Evolutionary conservation across 2,888 invertebrate species (phyloP), one percentile per base, ranked within the genome.

Genomic region (Priapulus caudatus): DNA sequence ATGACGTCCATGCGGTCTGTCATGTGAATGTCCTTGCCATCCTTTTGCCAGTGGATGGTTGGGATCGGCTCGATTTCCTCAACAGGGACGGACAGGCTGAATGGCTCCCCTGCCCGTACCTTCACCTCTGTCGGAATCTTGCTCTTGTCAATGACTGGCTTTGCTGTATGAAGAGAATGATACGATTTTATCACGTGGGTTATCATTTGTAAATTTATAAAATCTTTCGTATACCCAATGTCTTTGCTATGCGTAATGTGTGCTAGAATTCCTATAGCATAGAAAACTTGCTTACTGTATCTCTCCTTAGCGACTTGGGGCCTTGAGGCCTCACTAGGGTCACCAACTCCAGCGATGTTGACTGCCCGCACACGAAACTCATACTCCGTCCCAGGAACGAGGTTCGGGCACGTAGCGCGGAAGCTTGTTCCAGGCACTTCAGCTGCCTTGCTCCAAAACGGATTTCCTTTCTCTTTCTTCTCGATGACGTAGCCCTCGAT

Each of bases 391-490:
- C 64, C 65, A 52, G 69, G 67, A n/a, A 60, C 63, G 23, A 68
- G 58, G 23, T 71, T 71, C 50, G 64, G 67, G 3, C 72, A 71
- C 1, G 70, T 72, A 53, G 67, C 65, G 3, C 60, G 56, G 1
- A 61, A 59, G 47, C 46, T 10, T 10, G 10, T 10, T n/a, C 46
- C 46, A 10, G 20, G 46, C 5, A 68, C 66, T 16, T 60, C 65
- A 23, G 62, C 57, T 24, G 61, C 65, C 48, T 64, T 63, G 33
- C 61, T 63, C 68, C 68, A 68, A 51, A 64, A 56, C 19, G 68
- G 65, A 4, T 64, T 61, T 56, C 63, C 66, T 57, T 73, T 73
- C 56, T 67, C 67, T 54, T 67, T 67, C 60, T 69, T 60, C 55
- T 68, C 68, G 48, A 68, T 61, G 21, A 68, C 58, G 56, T 69